phyloP scores from a whole-genome alignment of 2,113 vertebrate species.

The Pseudorhombus dupliciocellatus region DNA sequence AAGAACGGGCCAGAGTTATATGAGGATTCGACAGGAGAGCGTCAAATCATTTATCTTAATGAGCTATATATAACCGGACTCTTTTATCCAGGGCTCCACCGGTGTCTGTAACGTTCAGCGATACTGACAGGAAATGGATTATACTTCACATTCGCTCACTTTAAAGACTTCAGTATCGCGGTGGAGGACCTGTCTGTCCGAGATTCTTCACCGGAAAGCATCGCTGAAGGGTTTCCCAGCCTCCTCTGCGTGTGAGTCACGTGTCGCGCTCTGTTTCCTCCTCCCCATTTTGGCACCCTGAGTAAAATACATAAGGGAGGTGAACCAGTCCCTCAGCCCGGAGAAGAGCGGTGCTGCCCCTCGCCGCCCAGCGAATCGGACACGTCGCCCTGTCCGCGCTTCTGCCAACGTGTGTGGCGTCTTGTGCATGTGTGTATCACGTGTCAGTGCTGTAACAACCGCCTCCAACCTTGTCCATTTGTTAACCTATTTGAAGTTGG shows the following conservation, averaged over 20 bases:
- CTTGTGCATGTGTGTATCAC: conserved; percentile 48
- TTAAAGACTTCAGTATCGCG: conserved; percentile 35
- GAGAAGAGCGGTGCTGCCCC: conserved; percentile 15
- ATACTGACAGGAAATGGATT: conserved; percentile 53
- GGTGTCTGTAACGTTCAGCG: conserved; percentile 32
- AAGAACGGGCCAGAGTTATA: conserved; percentile 62
- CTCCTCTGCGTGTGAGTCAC: conserved; percentile 68
- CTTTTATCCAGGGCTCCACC: conserved; percentile 42
- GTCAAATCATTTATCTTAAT: conserved; percentile 66
- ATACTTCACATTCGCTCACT: conserved; percentile 34
- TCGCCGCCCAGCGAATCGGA: conserved; percentile 44
- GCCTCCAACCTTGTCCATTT: conserved; percentile 54
- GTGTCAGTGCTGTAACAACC: conserved; percentile 39
- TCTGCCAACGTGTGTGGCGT: conserved; percentile 66
- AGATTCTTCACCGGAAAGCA: conserved; percentile 1
- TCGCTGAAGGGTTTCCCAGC: conserved; percentile 17
- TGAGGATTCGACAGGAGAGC: conserved; percentile 60
- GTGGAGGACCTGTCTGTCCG: conserved; percentile 25
- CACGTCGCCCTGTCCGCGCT: conserved; percentile 67
- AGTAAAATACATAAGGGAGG: conserved; percentile 84
- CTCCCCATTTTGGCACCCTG: conserved; percentile 85
- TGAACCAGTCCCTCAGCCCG: conserved; percentile 70
- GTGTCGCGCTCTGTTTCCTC: conserved; percentile 77
- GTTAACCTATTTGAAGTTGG: conserved; percentile 58
- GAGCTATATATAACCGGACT: conserved; percentile 51